phyloP scores from a whole-genome alignment of 1,140 invertebrate genomes.

The Dinoponera quadriceps region DNA sequence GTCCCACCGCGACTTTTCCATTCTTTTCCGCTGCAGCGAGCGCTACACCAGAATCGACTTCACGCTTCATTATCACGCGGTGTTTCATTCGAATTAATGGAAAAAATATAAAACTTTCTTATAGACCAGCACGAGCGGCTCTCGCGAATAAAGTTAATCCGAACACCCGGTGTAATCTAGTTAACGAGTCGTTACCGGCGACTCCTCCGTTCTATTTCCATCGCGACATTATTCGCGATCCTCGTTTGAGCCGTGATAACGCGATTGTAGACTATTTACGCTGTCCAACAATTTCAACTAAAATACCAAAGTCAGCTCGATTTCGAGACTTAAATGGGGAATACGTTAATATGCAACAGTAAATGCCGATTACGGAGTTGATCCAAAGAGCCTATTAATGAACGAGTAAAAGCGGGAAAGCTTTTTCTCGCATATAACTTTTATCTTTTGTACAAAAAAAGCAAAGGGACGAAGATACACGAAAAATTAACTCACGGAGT shows the following conservation, averaged over 20 bases:
- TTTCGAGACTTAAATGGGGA: no score
- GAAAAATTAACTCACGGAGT: constrained; percentile 60
- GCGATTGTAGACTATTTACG: not conserved
- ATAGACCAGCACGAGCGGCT: constrained; percentile 7
- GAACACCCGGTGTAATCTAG: not conserved
- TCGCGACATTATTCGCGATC: not conserved
- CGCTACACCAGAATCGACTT: constrained; percentile 32
- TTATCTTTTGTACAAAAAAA: not conserved
- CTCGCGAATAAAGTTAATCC: constrained; percentile 16
- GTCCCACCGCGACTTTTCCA: not conserved
- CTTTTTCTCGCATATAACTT: not conserved
- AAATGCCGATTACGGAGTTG: not conserved
- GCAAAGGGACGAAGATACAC: constrained; percentile 11
- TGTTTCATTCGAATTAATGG: constrained; percentile 45
- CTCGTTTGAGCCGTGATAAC: not conserved
- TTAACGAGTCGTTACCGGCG: constrained; percentile 36
- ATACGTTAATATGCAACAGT: no score
- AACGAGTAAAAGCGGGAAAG: not conserved
- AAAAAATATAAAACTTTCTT: constrained; percentile 50
- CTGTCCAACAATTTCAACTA: not conserved
- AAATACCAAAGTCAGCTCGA: not conserved
- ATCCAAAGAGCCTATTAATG: constrained; percentile 6
- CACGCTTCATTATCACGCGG: constrained; percentile 39
- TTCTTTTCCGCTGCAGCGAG: not conserved
- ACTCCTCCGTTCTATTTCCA: not conserved